Evolutionary conservation across 2,888 invertebrate genomes (phyloP).

Genomic region (Drosophila prostipennis): DNA sequence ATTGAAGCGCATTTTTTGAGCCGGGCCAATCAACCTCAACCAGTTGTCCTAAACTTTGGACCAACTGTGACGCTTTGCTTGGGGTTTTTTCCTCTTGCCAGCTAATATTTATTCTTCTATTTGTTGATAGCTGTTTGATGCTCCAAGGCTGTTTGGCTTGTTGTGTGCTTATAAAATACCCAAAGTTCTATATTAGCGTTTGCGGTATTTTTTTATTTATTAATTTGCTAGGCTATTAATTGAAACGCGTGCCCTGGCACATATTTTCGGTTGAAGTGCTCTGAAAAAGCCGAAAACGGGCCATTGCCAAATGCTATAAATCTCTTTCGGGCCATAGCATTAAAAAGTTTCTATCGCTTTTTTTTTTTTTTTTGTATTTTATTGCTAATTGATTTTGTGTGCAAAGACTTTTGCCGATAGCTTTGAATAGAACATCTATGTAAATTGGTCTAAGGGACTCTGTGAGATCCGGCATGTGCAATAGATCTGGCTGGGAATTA

Average conservation of each 20-base stretch:
- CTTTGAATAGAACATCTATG: slow-evolving; percentile 4
- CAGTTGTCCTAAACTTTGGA: slow-evolving; percentile 24
- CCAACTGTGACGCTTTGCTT: slow-evolving; percentile 16
- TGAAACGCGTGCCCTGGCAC: slow-evolving; percentile 17
- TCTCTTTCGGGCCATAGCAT: slow-evolving; percentile 33
- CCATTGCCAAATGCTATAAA: slow-evolving; percentile 27
- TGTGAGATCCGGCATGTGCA: slow-evolving; percentile 13
- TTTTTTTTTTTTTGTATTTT: slow-evolving; percentile 46
- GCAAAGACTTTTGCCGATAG: slow-evolving; percentile 7
- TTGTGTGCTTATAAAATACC: slow-evolving; percentile 30
- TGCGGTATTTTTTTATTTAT: slow-evolving; percentile 12
- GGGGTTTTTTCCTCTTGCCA: slow-evolving; percentile 11
- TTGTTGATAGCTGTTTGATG: slow-evolving; percentile 33
- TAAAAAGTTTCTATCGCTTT: slow-evolving; percentile 43
- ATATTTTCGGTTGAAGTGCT: slow-evolving; percentile 12
- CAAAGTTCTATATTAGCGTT: slow-evolving; percentile 5
- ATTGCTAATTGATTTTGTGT: slow-evolving; percentile 62
- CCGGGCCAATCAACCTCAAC: slow-evolving; percentile 8
- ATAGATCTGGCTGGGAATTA: slow-evolving; percentile 31
- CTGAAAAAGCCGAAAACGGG: slow-evolving; percentile 19
- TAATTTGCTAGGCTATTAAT: slow-evolving; percentile 17
- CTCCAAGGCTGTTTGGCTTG: slow-evolving; percentile 49
- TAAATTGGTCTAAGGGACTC: neutral
- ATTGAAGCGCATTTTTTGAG: slow-evolving; percentile 54
- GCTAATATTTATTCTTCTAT: slow-evolving; percentile 42